Evolutionary conservation across 2,888 invertebrate genomes (phyloP), one percentile per base, ranked within the genome.

Genomic region (Clusia tigrina): DNA sequence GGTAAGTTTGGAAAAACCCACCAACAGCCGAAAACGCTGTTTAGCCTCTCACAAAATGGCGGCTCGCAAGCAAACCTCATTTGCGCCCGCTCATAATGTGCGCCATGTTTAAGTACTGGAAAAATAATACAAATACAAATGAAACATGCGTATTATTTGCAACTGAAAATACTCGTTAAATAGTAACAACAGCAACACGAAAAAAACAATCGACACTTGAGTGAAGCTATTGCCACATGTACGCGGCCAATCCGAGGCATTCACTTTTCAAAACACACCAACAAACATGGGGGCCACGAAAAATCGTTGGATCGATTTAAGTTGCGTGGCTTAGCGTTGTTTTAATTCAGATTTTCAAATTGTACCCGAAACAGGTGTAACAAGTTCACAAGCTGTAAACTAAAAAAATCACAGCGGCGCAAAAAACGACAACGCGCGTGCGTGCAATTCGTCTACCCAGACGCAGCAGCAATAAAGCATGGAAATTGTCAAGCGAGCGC

Each of bases 401-500:
- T 38, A 38, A 22, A 15, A 32, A 10, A 2, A 38, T 18, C 20
- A 32, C 5, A 32, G n/a, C 5, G 32, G 32, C 32, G 6, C 12
- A 32, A 32, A 32, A 3, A 3, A 42, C 6, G 6, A 42, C 9
- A 42, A n/a, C 3, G 6, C 10, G n/a, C n/a, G 42, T 32, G 42
- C 42, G 9, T 42, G 42, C 42, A 15, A 9, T n/a, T 42, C 10
- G 12, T 42, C 42, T 17, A 12, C 10, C 53, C 23, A 53, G 3
- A 9, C 22, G 25, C 15, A n/a, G 26, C 32, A 15, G 24, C 25
- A 53, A 52, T 10, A 15, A 25, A 53, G 53, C 23, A 55, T 55
- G 38, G 55, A 55, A 55, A 55, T 38, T 55, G 37, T 55, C 55
- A 55, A 37, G 37, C 20, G 38, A 25, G 53, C 53, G 53, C 53